Evolutionary conservation across 1,140 invertebrate genomes (phyloP).

Genomic region (Parapsyche elsis): DNA sequence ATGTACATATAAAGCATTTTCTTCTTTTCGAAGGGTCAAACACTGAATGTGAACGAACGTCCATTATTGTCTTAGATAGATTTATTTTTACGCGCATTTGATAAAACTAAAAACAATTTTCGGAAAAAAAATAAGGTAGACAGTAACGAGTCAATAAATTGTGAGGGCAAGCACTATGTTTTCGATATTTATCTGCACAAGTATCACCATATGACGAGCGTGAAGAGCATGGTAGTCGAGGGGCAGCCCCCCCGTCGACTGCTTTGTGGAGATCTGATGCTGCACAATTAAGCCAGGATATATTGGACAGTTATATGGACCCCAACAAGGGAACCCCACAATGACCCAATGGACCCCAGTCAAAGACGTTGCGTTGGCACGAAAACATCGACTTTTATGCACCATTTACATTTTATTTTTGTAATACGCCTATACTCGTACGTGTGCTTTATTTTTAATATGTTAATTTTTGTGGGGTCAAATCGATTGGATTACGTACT

Average conservation of each 20-base stretch:
- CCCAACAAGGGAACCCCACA: slow-evolving; percentile 47
- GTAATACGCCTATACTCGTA: background rate
- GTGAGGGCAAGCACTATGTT: background rate
- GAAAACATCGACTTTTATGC: slow-evolving; percentile 51
- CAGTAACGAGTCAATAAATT: slow-evolving; percentile 12
- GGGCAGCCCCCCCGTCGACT: slow-evolving; percentile 17
- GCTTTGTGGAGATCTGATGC: slow-evolving; percentile 34
- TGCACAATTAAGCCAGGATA: slow-evolving; percentile 52
- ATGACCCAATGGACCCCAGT: slow-evolving; percentile 43
- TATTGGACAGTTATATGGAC: slow-evolving; percentile 53
- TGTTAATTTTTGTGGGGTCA: background rate
- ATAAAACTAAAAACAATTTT: background rate
- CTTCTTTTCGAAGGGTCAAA: too few species aligned
- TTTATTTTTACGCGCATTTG: background rate
- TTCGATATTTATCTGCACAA: slow-evolving; percentile 14
- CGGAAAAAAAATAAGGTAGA: slow-evolving; percentile 2
- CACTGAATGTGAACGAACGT: too few species aligned
- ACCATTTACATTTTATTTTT: slow-evolving; percentile 36
- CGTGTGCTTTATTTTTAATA: background rate
- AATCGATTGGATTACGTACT: background rate
- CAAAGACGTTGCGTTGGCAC: slow-evolving; percentile 52
- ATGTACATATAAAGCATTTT: too few species aligned
- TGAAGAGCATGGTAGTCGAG: background rate
- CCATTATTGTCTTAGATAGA: too few species aligned
- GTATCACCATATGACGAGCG: slow-evolving; percentile 18